Base-by-base conservation (phyloP, 2,888 invertebrate species). In the Apoderus coryli region DNA sequence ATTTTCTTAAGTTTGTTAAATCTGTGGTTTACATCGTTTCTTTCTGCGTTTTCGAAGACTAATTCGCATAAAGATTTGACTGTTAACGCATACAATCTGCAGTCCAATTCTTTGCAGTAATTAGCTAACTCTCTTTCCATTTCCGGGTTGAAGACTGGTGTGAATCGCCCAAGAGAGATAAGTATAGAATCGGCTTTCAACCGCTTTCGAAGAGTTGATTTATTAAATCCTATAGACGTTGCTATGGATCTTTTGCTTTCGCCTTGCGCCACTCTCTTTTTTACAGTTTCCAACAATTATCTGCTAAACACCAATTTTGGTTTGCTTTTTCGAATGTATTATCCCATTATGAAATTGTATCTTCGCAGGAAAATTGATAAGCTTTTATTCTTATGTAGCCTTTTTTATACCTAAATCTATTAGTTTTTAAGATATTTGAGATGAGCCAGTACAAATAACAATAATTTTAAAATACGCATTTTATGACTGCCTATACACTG, bases 211-310 rank as follows among this genome's bases (percentile, higher is more conserved):
- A 27, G 27, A 15, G 27, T 16, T 15, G 16, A 16, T 16, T 27
- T 11, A 16, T 16, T 16, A 10, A 27, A 5, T 4, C 16, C 16
- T 5, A 27, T 10, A 16, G 16, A 16, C 16, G 3, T 27, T 27
- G 27, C 19, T 16, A 27, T 27, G 9, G 27, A 27, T 16, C 16
- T 27, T 27, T 27, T 27, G 11, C 27, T 27, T 15, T 27, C 16
- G 4, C 27, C 27, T 16, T 16, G 16, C 16, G 4, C 27, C 9
- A 26, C 4, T 26, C 26, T 26, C 3, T 13, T 13, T 26, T 14
- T 26, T 3, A 13, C 26, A 11, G 5, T n/a, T 3, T 26, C 14
- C 4, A 26, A 6, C 9, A 26, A 13, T 13, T 26, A n/a, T 26
- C 14, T 14, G 10, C n/a, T 13, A 26, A 26, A 26, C 3, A 26